Evolutionary conservation across 1,140 invertebrate species (phyloP), one percentile per base, ranked within the genome.

Genomic region (Copidosoma floridanum): DNA sequence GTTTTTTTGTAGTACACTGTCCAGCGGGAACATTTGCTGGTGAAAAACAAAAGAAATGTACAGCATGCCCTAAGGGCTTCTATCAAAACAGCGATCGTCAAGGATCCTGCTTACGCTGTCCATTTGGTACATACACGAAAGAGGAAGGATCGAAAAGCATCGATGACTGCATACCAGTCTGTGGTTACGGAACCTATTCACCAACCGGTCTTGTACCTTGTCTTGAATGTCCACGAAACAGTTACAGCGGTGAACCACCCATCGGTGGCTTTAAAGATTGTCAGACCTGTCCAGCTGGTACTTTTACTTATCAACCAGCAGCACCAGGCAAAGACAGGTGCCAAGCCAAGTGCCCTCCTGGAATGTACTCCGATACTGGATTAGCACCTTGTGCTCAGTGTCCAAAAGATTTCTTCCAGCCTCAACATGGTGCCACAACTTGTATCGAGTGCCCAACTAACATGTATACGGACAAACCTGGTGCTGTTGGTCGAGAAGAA

Each of bases 101-200:
- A 84, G 92, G 92, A 1, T 83, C 87, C 2, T 95, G 94, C 73
- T 80, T 92, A 16, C 86, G 88, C 57, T 99, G 97, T 81, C 94
- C 95, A 1, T 85, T 89, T 68, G 92, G 91, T 57, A 97, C 91
- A 7, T 98, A 95, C 68, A 99, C 97, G 0, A 85, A 87, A 70
- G 90, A 95, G 80, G 88, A 95, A 82, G 95, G 94, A 32, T 91
- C 91, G 0, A 94, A 94, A 73, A 85, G 86, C 53, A 81, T 91
- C 21, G 82, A 85, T 26, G 92, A 93, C 66, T 95, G 93, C 75
- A 83, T 94, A 56, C 94, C 95, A 7, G 94, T 97, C 27, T 98
- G 95, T 73, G 95, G 95, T 8, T 96, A 91, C 74, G 95, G 95
- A 63, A 98, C 95, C 24, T 98, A 95, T 76, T 97, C 94, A 2